phyloP scores from a whole-genome alignment of 1,140 invertebrate genomes.

The Zaprionus vittiger region DNA sequence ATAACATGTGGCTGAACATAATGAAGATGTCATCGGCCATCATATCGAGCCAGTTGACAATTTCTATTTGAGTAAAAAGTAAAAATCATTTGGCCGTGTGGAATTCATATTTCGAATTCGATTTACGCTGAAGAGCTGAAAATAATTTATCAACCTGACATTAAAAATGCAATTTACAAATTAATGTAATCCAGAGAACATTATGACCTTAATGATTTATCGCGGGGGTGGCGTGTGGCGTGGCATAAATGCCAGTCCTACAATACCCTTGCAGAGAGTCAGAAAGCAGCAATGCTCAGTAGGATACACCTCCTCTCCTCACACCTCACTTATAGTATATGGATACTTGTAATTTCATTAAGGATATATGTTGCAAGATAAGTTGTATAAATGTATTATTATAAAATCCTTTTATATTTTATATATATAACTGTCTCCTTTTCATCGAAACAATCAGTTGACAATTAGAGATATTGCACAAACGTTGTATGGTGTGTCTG shows the following conservation, averaged over 20 bases:
- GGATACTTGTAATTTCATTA: no score
- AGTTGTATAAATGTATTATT: no score
- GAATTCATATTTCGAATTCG: neutral
- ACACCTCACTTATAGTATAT: no score
- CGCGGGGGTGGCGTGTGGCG: neutral
- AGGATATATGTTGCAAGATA: no score
- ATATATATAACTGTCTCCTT: no score
- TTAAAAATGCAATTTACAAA: slow-evolving; percentile 4
- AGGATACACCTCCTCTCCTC: no score
- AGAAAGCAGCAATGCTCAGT: no score
- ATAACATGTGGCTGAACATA: neutral
- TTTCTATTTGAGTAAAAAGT: neutral
- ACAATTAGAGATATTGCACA: no score
- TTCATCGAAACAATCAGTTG: no score
- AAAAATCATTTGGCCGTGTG: neutral
- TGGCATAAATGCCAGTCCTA: neutral
- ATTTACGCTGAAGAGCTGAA: neutral
- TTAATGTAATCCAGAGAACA: slow-evolving; percentile 3
- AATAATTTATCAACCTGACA: slow-evolving; percentile 1
- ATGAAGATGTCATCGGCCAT: neutral
- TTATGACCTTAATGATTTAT: slow-evolving; percentile 10
- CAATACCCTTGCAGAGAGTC: neutral
- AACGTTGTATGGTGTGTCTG: no score
- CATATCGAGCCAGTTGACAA: neutral
- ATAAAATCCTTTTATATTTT: no score